Percentiles rank a stretch among this genome's conserved stretches.
Evolutionary conservation across 2,113 vertebrate genomes (phyloP).

Genomic region (Oncorhynchus nerka): DNA sequence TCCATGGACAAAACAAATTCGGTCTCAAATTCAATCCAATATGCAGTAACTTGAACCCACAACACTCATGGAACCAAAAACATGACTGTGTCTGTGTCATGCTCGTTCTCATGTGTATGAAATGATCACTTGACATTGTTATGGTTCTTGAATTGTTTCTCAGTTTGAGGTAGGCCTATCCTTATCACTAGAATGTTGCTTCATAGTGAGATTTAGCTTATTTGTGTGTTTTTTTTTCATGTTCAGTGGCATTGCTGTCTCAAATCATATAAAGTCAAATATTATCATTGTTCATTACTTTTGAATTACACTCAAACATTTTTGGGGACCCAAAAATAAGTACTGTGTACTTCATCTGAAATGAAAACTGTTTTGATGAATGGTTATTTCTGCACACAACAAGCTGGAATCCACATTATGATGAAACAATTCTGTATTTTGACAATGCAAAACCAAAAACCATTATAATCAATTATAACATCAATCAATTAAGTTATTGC

Average conservation of each 20-base stretch:
- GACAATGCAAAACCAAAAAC: slow-evolving; percentile 45
- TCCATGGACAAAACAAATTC: not conserved
- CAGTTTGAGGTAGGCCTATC: no score
- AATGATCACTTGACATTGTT: slow-evolving; percentile 5
- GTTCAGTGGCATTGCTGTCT: no score
- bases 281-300: no score
- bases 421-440: slow-evolving; percentile 26
- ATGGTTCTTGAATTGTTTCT: slow-evolving; percentile 11
- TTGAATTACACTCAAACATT: no score
- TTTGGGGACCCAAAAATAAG: no score
- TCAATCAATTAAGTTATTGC: slow-evolving; percentile 56
- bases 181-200: no score
- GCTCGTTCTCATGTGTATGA: not conserved
- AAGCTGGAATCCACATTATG: slow-evolving; percentile 11
- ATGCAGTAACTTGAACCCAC: no score
- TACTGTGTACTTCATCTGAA: no score
- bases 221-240: fast-evolving
- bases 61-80: no score
- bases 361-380: no score
- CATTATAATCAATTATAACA: slow-evolving; percentile 71
- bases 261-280: no score
- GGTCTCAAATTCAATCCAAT: slow-evolving; percentile 41
- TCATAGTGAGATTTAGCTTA: no score
- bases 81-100: not conserved
- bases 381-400: not conserved